Evolutionary conservation across 1,140 invertebrate genomes (phyloP), one percentile per base, ranked within the genome.

Genomic region (Orchesella cincta): DNA sequence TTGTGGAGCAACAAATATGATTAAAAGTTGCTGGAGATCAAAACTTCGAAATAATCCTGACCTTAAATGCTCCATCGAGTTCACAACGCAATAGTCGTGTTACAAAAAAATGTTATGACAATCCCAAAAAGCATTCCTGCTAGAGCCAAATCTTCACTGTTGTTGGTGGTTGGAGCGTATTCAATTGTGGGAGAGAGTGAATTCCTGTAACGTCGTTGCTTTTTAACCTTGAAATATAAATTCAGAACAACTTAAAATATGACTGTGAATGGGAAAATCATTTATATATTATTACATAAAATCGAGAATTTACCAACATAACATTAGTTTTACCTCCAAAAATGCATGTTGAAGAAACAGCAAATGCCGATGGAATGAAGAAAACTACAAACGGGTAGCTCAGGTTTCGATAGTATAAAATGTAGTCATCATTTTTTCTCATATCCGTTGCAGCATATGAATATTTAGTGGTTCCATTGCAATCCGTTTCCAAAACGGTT

Each of bases 351-450:
- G 76, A 98, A 90, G 46, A 94, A 90, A 26, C 93, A 91, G 64
- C 98, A 86, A 62, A 91, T 89, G 29, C 90, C 87, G 83, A 94
- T 16, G 96, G 96, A 76, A 97, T 89, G 76, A 95, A 90, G 85
- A 97, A 97, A 88, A 96, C 94, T 75, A 97, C 90, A 67, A 96
- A 88, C 74, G 97, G 88, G 85, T 97, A 97, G 85, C 94, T 88
- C 92, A 94, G 97, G 82, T 94, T 91, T 76, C 96, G 94, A 84
- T 97, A 98, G 12, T 96, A 88, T 23, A 90, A 89, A 57, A 93
- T 91, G 85, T 97, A 98, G 0, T 89, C 85, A 8, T 86, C 83
- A 84, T 93, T 91, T 18, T 88, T 86, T 64, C 94, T 89, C 80
- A 97, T 86, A 1, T 86, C 82, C 51, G 93, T 76, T 31, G 29